phyloP scores from a whole-genome alignment of 2,888 invertebrate genomes.

The Cyclophora albipunctata region DNA sequence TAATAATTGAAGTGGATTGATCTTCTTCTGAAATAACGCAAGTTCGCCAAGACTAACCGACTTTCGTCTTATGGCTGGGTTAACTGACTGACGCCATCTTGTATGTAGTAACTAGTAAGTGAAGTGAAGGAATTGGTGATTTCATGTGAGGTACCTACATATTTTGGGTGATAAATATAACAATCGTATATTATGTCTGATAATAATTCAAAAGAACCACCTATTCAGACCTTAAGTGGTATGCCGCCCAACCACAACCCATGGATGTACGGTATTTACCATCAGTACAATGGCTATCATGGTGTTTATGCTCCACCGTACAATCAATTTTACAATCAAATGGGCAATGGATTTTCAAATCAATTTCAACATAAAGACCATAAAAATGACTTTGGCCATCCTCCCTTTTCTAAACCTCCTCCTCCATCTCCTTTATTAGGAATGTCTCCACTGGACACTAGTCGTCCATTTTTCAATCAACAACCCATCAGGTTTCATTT shows the following conservation, averaged over 20 bases:
- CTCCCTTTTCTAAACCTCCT: slow-evolving; percentile 52
- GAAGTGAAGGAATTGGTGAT: too few relatives aligned
- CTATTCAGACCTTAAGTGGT: slow-evolving; percentile 63
- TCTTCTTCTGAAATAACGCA: too few relatives aligned
- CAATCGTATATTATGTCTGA: slow-evolving; percentile 42
- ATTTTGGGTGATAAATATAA: too few relatives aligned
- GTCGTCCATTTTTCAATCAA: slow-evolving; percentile 61
- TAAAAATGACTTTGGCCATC: slow-evolving; percentile 39
- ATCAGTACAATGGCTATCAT: slow-evolving; percentile 55
- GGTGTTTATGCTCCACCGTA: slow-evolving; percentile 68
- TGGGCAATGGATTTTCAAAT: slow-evolving; percentile 44
- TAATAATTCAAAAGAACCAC: slow-evolving; percentile 59
- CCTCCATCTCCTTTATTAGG: slow-evolving; percentile 54
- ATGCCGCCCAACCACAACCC: slow-evolving; percentile 55
- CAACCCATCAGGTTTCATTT: slow-evolving; percentile 67
- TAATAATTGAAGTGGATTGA: too few relatives aligned
- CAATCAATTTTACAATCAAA: slow-evolving; percentile 66
- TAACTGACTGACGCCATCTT: too few relatives aligned
- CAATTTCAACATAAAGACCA: slow-evolving; percentile 50
- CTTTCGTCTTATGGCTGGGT: too few relatives aligned
- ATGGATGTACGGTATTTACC: slow-evolving; percentile 65
- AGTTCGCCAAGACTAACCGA: too few relatives aligned
- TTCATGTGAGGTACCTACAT: too few relatives aligned
- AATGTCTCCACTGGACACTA: slow-evolving; percentile 61
- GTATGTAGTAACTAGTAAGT: too few relatives aligned